These are phyloP conservation scores for Borostomias antarcticus DNA, from an alignment of 2,797 vertebrate species.

Conservation along the genomic window DNA sequence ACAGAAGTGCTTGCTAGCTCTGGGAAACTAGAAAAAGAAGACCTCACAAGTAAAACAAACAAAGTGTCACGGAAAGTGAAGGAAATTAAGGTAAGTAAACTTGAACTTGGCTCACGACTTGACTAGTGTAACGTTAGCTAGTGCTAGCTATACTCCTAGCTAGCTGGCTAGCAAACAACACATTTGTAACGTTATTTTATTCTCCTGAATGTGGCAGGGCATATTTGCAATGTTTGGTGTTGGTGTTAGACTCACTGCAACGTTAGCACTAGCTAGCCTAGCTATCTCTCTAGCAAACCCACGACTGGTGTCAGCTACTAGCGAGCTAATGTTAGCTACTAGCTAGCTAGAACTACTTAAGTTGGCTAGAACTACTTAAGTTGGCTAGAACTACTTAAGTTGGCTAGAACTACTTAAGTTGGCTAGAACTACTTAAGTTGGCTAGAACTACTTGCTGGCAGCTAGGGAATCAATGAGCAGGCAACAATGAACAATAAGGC, in stretches of 20 bases:
- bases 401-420: no score
- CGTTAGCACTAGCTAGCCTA: conserved; percentile 13
- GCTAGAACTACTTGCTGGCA: no score
- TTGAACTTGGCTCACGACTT: not conserved
- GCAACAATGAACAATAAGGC: no score
- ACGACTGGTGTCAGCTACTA: not conserved
- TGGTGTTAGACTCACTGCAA: not conserved
- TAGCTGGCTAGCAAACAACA: conserved; percentile 29
- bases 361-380: no score
- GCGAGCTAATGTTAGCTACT: not conserved
- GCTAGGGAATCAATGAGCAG: no score
- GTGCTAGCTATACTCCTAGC: not conserved
- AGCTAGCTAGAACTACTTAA: not conserved
- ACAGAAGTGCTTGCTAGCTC: conserved; percentile 90
- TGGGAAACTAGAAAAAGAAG: conserved; percentile 91
- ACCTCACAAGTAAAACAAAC: conserved; percentile 83
- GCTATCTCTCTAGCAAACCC: not conserved
- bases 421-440: no score
- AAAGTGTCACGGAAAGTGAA: conserved; percentile 88
- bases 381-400: no score
- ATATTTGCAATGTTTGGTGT: not conserved
- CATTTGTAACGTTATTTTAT: not conserved
- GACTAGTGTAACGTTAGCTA: conserved; percentile 28
- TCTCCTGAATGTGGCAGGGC: no score
- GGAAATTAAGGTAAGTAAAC: conserved; percentile 86